Conservation (phyloP, 1,140 invertebrate genomes). For the Drosophila bipectinata region DNA sequence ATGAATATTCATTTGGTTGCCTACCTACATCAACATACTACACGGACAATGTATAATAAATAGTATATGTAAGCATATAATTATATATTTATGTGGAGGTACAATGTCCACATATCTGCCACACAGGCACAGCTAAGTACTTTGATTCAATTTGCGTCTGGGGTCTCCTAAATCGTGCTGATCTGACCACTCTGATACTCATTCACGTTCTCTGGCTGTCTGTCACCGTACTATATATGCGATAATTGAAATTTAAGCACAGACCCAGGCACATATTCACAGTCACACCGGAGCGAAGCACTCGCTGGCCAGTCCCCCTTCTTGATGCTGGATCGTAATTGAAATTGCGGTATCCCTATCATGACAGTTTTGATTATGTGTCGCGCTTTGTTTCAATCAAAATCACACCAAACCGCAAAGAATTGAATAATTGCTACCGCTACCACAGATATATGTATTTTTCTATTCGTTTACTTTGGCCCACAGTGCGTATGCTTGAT, state of each 20-base stretch:
- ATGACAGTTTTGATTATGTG: constrained; percentile 78
- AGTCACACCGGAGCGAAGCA: background rate
- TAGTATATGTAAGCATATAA: constrained; percentile 24
- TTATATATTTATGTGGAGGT: constrained; percentile 37
- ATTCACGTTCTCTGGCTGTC: constrained; percentile 2
- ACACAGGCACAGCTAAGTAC: constrained; percentile 33
- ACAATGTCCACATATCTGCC: constrained; percentile 43
- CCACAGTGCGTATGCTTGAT: constrained; percentile 53
- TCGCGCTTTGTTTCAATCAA: constrained; percentile 68
- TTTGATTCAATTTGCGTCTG: constrained; percentile 70
- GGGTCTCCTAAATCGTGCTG: constrained; percentile 34
- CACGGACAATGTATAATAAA: background rate
- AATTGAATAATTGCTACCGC: constrained; percentile 75
- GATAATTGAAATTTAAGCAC: constrained; percentile 63
- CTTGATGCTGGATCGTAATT: constrained; percentile 57
- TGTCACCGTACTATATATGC: constrained; percentile 20
- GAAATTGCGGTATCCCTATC: constrained; percentile 78
- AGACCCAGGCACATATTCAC: constrained; percentile 24
- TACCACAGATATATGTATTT: constrained; percentile 4
- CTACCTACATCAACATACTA: constrained; percentile 26
- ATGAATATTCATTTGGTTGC: constrained; percentile 56
- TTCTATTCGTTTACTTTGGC: constrained; percentile 4
- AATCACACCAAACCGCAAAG: constrained; percentile 57
- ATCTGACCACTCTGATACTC: constrained; percentile 8
- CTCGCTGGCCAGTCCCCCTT: constrained; percentile 46